Base-by-base conservation (phyloP, 2,113 vertebrate species). In the Notiomystis cincta region DNA sequence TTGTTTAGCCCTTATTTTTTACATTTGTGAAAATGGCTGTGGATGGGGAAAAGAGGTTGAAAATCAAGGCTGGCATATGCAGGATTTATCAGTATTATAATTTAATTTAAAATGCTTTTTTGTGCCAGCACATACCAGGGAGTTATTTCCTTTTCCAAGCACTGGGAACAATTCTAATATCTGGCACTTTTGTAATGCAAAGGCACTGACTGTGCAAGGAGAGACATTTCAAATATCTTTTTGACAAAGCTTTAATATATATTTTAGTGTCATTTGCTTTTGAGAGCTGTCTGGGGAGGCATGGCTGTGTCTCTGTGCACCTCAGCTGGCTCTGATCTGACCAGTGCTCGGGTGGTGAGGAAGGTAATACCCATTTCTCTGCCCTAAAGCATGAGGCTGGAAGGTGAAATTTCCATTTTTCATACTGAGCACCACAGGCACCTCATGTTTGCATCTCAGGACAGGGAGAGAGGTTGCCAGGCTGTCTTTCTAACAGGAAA, bases 91-190 rank as follows among this genome's bases (percentile, higher is more conserved):
- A 0, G 13, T 53, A n/a, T 47, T 51, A 18, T 23, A 47, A 35
- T 2, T 47, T 47, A 75, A 83, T 72, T 83, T 65, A n/a, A 56
- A 80, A 89, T 40, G 40, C 25, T 89, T 31, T 45, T 31, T 28
- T 60, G 35, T 69, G 27, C 40, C 79, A 85, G 50, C 28, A 66
- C 2, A 12, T 18, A 60, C 40, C 23, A 73, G 58, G 28, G 19
- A 65, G 42, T 31, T 53, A n/a, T 81, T 78, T 91, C 40, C n/a
- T 91, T 45, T 89, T 89, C 54, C 33, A 81, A 75, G 51, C n/a
- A 53, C 35, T 31, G n/a, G 20, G 24, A 38, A 44, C n/a, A 81
- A 13, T 37, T 77, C 44, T 69, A 28, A 5, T 70, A 42, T 31
- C 51, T 48, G 18, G 9, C 50, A 31, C 21, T 40, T 75, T 54